phyloP scores from a whole-genome alignment of 2,797 vertebrate genomes.

The Darevskia mixta region DNA sequence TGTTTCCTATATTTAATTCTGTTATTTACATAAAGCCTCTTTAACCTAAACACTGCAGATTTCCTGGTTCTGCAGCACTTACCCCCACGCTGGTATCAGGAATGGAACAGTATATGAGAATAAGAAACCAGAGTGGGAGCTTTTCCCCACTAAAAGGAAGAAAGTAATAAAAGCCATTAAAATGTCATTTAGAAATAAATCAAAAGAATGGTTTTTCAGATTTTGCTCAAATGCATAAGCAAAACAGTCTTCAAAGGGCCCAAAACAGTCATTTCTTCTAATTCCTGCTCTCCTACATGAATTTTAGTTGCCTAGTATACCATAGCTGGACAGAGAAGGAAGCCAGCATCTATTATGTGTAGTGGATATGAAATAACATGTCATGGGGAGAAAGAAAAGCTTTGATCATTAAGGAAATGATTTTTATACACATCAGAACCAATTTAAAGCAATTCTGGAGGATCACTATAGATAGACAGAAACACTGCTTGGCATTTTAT shows the following conservation, averaged over 20 bases:
- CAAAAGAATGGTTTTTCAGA: constrained; percentile 40
- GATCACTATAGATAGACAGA: constrained; percentile 85
- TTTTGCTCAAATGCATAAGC: constrained; percentile 47
- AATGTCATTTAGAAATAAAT: constrained; percentile 61
- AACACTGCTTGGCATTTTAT: constrained; percentile 85
- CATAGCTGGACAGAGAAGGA: constrained; percentile 50
- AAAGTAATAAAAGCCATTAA: constrained; percentile 43
- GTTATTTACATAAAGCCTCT: not conserved
- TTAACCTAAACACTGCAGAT: constrained; percentile 6
- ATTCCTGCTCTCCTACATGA: constrained; percentile 46
- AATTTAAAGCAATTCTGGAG: constrained; percentile 82
- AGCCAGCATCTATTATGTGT: constrained; percentile 51
- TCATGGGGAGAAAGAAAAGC: constrained; percentile 72
- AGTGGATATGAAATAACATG: constrained; percentile 74
- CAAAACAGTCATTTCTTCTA: constrained; percentile 58
- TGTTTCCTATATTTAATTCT: not conserved
- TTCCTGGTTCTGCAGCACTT: constrained; percentile 22
- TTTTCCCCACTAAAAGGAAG: constrained; percentile 26
- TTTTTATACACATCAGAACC: constrained; percentile 85
- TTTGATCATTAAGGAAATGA: constrained; percentile 83
- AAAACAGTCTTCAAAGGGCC: constrained; percentile 61
- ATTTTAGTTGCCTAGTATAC: constrained; percentile 69
- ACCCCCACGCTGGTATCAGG: not conserved
- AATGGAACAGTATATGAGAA: accelerated
- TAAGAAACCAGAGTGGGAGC: constrained; percentile 4